Evolutionary conservation across 2,888 invertebrate genomes (phyloP), one percentile per base, ranked within the genome.

Genomic region (Anthrax anthrax): DNA sequence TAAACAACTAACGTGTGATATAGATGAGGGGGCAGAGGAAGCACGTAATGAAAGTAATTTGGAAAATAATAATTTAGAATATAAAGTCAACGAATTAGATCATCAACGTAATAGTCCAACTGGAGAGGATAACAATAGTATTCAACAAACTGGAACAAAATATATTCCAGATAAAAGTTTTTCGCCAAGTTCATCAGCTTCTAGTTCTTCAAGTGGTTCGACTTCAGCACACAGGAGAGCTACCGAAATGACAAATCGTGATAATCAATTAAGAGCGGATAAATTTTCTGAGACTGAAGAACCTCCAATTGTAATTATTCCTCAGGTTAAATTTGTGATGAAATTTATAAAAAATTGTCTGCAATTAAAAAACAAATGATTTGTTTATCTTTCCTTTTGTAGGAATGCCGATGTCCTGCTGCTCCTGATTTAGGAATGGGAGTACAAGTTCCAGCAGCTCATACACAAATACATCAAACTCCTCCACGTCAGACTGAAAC

Each of bases 1-100:
- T 53, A 80, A 86, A 41, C 81, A 84, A 60, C 70, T 91, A 42
- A 91, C 90, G 2, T 88, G 88, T 60, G 84, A 88, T 62, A 81
- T 86, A 37, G 88, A 88, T 50, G 85, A 86, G 41, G 76, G 77
- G 6, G 58, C 59, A 38, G 70, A 70, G 39, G 62, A 65, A 32
- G 3, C 9, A 4, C 29, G 29, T 12, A 32, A 32, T 2, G 29
- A 12, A 12, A 32, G 2, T 12, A 32, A 32, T 4, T 9, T 12
- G 3, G 29, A 32, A 12, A 32, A 32, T 12, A 32, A 5, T 12
- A 32, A 32, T 32, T 9, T 32, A 4, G 12, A 9, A 3, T 32
- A 32, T 32, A 1, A 32, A 12, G 29, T 5, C 29, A 32, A 57
- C 44, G 54, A 57, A 18, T 69, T 71, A 27, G 55, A 70, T n/a